A percentile compares a stretch with the other conserved stretches of the same genome.
These are phyloP conservation scores for Drosophila acutilabella DNA, from an alignment of 2,888 invertebrate genomes.

Conservation along the genomic window DNA sequence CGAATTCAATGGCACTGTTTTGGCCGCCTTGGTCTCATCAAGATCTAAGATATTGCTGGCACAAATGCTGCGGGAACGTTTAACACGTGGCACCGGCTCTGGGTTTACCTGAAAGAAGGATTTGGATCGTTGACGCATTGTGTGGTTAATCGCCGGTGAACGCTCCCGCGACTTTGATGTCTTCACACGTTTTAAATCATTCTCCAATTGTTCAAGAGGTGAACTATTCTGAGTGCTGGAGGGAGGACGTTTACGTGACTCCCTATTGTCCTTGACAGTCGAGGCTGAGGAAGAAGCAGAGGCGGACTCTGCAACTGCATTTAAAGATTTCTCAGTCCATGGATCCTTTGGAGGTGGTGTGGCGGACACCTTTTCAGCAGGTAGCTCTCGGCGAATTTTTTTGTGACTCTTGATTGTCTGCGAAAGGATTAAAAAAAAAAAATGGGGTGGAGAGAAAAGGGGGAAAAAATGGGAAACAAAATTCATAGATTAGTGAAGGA, in stretches of 20 bases:
- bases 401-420: slow-evolving; percentile 21
- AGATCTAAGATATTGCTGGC: neutral
- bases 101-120: slow-evolving; percentile 13
- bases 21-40: neutral
- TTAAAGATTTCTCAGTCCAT: neutral
- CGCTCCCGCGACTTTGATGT: neutral
- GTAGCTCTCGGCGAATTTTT: neutral
- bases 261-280: neutral
- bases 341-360: neutral
- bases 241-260: slow-evolving; percentile 1
- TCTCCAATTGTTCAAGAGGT: neutral
- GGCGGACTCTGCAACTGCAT: neutral
- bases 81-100: neutral
- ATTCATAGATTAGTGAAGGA: slow-evolving; percentile 15
- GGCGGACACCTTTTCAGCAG: no score
- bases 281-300: neutral
- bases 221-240: neutral
- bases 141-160: neutral
- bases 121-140: slow-evolving; percentile 31
- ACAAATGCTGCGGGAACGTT: slow-evolving; percentile 30
- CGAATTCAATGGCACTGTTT: no score
- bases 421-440: neutral
- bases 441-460: neutral
- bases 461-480: slow-evolving; percentile 16
- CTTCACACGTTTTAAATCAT: slow-evolving; percentile 11